Evolutionary conservation across 2,888 invertebrate species (phyloP).

Genomic region (Sceliomorpha sp.): DNA sequence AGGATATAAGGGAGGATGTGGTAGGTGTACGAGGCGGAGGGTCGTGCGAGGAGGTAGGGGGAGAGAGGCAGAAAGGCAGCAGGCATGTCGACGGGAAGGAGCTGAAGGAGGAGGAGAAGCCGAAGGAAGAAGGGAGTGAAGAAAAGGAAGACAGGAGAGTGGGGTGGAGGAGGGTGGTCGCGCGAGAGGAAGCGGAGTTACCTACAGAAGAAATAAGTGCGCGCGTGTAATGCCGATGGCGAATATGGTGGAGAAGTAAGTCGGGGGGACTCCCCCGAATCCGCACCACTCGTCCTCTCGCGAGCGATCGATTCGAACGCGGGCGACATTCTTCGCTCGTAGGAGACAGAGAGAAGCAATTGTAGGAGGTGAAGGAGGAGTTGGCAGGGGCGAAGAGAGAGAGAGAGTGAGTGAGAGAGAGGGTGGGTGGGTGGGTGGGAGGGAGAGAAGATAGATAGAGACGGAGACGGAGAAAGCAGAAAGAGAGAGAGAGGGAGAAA

Average conservation of each 20-base stretch:
- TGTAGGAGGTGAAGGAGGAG: slow-evolving; percentile 56
- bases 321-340: slow-evolving; percentile 60
- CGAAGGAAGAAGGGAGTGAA: slow-evolving; percentile 38
- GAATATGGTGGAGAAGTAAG: slow-evolving; percentile 68
- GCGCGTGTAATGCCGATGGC: slow-evolving; percentile 76
- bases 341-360: slow-evolving; percentile 62
- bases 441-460: slow-evolving; percentile 27
- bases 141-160: slow-evolving; percentile 52
- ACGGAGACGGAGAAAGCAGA: slow-evolving; percentile 29
- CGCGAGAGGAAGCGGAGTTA: slow-evolving; percentile 64
- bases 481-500: slow-evolving; percentile 16
- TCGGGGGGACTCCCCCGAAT: slow-evolving; percentile 40
- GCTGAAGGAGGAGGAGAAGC: slow-evolving; percentile 35
- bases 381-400: slow-evolving; percentile 42
- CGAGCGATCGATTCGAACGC: slow-evolving; percentile 74
- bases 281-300: slow-evolving; percentile 61
- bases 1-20: slow-evolving; percentile 36
- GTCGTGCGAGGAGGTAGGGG: slow-evolving; percentile 39
- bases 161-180: slow-evolving; percentile 31
- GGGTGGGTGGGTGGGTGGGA: slow-evolving; percentile 30
- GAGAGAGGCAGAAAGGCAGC: slow-evolving; percentile 55
- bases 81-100: slow-evolving; percentile 58
- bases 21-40: slow-evolving; percentile 44
- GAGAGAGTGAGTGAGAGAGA: slow-evolving; percentile 5
- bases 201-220: slow-evolving; percentile 76